phyloP scores from a whole-genome alignment of 35 echinoderm and acorn worm species.

The Holothuria glaberrima region DNA sequence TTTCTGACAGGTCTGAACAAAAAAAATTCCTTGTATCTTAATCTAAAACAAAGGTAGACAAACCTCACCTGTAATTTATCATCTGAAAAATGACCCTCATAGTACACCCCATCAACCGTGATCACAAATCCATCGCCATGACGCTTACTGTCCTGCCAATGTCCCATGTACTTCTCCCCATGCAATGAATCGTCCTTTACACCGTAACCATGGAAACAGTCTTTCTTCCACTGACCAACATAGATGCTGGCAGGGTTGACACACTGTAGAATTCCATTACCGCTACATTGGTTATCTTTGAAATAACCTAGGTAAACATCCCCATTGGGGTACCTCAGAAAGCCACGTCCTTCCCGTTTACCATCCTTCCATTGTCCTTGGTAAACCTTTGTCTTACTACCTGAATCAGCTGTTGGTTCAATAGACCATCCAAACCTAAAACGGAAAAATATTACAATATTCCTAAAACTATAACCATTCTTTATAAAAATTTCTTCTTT shows the following conservation, averaged over 20 bases:
- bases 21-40: too few species aligned
- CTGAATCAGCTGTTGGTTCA: constrained; percentile 59
- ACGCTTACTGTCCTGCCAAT: constrained; percentile 84
- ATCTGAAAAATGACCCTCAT: constrained; percentile 80
- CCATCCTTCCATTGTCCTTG: constrained; percentile 94
- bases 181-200: constrained; percentile 77
- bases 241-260: constrained; percentile 73
- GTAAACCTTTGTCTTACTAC: constrained; percentile 68
- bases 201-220: constrained; percentile 84
- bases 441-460: background rate
- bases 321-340: constrained; percentile 87
- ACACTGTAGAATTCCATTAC: constrained; percentile 85
- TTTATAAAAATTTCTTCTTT: too few species aligned
- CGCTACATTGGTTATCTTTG: constrained; percentile 72
- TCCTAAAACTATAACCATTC: too few species aligned
- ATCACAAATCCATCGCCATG: constrained; percentile 95
- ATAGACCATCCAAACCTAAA: constrained; percentile 76
- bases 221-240: constrained; percentile 94
- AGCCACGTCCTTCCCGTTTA: constrained; percentile 79
- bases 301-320: constrained; percentile 89
- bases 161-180: constrained; percentile 99
- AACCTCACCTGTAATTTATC: constrained; percentile 87
- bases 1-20: too few species aligned
- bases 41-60: background rate
- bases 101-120: constrained; percentile 90